Evolutionary conservation across 2,888 invertebrate genomes (phyloP), one percentile per base, ranked within the genome.

Genomic region (Steinernema carpocapsae): DNA sequence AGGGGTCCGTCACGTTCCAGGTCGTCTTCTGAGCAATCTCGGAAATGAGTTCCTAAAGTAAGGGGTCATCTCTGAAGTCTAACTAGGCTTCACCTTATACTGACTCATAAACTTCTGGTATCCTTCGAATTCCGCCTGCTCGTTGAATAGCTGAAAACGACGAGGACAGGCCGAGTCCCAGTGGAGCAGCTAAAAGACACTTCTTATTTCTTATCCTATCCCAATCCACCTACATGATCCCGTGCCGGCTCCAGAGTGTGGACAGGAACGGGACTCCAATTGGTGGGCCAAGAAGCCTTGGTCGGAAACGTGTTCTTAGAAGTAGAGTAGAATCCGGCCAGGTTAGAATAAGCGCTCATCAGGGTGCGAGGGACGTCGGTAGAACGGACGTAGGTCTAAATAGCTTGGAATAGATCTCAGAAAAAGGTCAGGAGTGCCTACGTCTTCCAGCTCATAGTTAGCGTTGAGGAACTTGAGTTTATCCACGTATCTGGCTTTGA

Each of bases 101-200:
- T n/a, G n/a, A n/a, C n/a, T n/a, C n/a, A n/a, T n/a, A n/a, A n/a
- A n/a, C n/a, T n/a, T n/a, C n/a, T n/a, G n/a, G n/a, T n/a, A n/a
- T n/a, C n/a, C n/a, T n/a, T n/a, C 22, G 51, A 64, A 73, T 1
- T 45, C n/a, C n/a, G 73, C 32, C n/a, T 73, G 24, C 24, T 29
- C 71, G 70, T 73, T 73, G 19, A 73, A 14, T 12, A 59, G 22
- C 59, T 73, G 26, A 73, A 73, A 72, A 37, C n/a, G n/a, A n/a
- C 14, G 29, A 26, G 12, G 7, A 19, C 12, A n/a, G n/a, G n/a
- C n/a, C n/a, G n/a, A n/a, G 7, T 29, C 22, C 42, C 64, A 19
- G 37, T 19, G 37, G 24, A n/a, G n/a, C n/a, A n/a, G n/a, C n/a
- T n/a, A n/a, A n/a, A n/a, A n/a, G n/a, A n/a, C n/a, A n/a, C n/a